phyloP scores from a whole-genome alignment of 2,797 vertebrate genomes.

The Acanthiza pusilla region DNA sequence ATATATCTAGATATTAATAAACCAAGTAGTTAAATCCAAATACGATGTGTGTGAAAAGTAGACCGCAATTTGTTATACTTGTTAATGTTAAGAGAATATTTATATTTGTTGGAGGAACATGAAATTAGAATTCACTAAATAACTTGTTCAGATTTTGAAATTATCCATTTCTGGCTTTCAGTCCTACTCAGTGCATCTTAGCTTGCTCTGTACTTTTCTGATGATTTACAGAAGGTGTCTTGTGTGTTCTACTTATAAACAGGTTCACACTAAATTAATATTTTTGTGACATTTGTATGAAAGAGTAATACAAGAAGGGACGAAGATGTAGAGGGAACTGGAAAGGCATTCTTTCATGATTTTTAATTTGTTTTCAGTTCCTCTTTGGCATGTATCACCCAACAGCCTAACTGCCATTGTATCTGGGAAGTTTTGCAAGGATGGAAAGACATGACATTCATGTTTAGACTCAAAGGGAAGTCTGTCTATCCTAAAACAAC shows the following conservation, averaged over 20 bases:
- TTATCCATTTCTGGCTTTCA: not conserved
- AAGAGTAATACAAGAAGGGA: not conserved
- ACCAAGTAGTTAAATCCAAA: not conserved
- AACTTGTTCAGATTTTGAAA: not conserved
- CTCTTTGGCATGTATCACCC: not conserved
- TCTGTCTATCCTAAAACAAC: not conserved
- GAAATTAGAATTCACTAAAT: not conserved
- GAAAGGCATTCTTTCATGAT: not conserved
- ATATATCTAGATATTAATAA: not conserved
- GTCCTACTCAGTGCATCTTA: not conserved
- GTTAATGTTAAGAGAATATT: not conserved
- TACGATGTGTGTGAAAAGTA: not conserved
- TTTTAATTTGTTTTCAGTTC: not conserved
- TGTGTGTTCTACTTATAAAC: not conserved
- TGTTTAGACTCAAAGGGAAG: not conserved
- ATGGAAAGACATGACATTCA: not conserved
- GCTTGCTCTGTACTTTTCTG: not conserved
- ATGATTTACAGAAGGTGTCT: not conserved
- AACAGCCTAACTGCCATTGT: rapidly evolving
- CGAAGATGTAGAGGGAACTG: not conserved
- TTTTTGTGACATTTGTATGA: not conserved
- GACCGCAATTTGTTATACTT: not conserved
- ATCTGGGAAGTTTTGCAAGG: not conserved
- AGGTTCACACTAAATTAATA: not conserved
- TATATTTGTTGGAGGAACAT: not conserved